A percentile compares a stretch with the other conserved stretches of the same genome.
These are phyloP conservation scores for Meganola albula DNA, from an alignment of 2,888 invertebrate species.

Conservation along the genomic window DNA sequence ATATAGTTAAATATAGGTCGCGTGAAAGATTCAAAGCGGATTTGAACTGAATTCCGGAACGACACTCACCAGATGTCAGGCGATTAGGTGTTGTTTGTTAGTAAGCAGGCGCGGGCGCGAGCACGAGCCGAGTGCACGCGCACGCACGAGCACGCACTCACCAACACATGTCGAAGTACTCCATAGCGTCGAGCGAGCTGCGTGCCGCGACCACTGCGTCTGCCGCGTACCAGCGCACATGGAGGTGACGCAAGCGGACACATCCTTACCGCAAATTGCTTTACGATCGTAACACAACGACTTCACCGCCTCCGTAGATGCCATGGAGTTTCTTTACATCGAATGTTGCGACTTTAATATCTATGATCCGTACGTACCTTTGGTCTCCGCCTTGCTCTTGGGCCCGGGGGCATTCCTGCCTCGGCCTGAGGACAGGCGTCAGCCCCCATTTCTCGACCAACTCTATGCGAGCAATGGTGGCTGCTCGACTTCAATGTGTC, in stretches of 20 bases:
- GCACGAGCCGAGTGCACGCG: no score
- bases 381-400: constrained; percentile 83
- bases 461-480: constrained; percentile 98
- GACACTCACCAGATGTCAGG: constrained; percentile 39
- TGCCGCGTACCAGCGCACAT: constrained; percentile 23
- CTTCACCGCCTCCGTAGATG: constrained; percentile 28
- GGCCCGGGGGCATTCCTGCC: constrained; percentile 93
- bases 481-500: constrained; percentile 79
- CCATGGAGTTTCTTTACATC: constrained; percentile 5
- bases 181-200: constrained; percentile 42
- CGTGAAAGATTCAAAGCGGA: constrained; percentile 13
- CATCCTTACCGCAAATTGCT: constrained; percentile 47
- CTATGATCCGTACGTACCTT: constrained; percentile 75
- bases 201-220: constrained; percentile 22
- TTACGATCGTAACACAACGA: constrained; percentile 36
- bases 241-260: constrained; percentile 42
- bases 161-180: constrained; percentile 70
- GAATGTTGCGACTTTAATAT: constrained; percentile 11
- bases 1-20: constrained; percentile 32
- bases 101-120: constrained; percentile 26
- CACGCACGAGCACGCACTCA: constrained; percentile 47
- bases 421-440: constrained; percentile 97
- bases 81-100: constrained; percentile 41
- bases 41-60: constrained; percentile 25
- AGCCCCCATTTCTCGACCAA: constrained; percentile 98